Percentiles rank a stretch among this genome's conserved stretches.
These are phyloP conservation scores for Naso thynnoides DNA, from an alignment of 2,797 vertebrate genomes.

Conservation along the genomic window DNA sequence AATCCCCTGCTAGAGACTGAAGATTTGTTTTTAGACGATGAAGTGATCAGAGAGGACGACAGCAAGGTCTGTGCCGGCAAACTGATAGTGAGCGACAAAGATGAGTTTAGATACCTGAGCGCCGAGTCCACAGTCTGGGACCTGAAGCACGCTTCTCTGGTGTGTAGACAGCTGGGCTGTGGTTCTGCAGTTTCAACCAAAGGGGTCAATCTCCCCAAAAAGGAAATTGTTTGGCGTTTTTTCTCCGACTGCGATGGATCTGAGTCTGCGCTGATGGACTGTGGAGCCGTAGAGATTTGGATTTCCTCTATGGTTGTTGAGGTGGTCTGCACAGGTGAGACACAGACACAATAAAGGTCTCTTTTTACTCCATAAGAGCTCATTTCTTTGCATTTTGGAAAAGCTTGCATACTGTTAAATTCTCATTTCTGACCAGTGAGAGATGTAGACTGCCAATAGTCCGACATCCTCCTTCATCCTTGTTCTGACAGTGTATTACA, in stretches of 20 bases:
- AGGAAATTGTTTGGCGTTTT: not conserved
- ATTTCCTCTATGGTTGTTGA: slow-evolving; percentile 33
- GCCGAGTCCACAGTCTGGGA: slow-evolving; percentile 26
- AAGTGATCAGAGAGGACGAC: not conserved
- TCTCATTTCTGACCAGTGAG: too few relatives aligned
- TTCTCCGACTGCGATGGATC: slow-evolving; percentile 50
- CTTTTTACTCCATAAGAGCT: too few relatives aligned
- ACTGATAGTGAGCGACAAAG: not conserved
- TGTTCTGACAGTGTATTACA: too few relatives aligned
- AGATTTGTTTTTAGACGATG: slow-evolving; percentile 19
- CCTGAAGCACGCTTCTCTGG: slow-evolving; percentile 30
- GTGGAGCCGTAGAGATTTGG: not conserved
- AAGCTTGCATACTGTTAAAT: too few relatives aligned
- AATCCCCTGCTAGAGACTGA: not conserved
- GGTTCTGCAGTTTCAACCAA: slow-evolving; percentile 22
- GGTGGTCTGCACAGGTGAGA: slow-evolving; percentile 33
- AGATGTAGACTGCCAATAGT: too few relatives aligned
- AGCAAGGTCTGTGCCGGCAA: not conserved
- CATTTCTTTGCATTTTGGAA: too few relatives aligned
- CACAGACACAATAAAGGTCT: not conserved
- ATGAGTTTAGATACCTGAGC: too few relatives aligned
- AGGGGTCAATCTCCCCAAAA: not conserved
- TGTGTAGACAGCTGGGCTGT: slow-evolving; percentile 42
- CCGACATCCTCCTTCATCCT: too few relatives aligned
- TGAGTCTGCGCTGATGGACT: slow-evolving; percentile 36